Base-by-base conservation (phyloP, 2,888 invertebrate species). In the Nebria brevicollis region DNA sequence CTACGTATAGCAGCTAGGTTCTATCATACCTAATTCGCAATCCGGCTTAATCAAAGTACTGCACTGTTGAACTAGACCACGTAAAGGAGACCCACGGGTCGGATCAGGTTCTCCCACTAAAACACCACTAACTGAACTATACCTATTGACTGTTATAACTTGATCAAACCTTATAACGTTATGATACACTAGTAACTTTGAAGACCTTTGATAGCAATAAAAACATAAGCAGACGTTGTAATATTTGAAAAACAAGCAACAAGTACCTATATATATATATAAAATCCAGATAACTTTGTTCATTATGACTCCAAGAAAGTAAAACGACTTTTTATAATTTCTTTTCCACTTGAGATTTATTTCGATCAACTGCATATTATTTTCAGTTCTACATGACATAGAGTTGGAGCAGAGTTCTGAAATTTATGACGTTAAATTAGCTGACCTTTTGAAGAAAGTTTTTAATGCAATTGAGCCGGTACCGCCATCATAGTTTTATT, bases 41-140 rank as follows among this genome's bases (percentile, higher is more conserved):
- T 86, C 86, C 85, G 86, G 87, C 87, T 88, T 88, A 88, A 88
- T 88, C 88, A 88, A 86, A 87, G 85, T 86, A 87, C 88, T 87
- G 65, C 66, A 86, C 88, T 87, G 88, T 88, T 87, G 86, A 86
- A 86, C 85, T 86, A 86, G 42, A 86, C 86, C 86, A 86, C 87
- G 86, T 86, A 86, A 87, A 87, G 87, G 87, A 86, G 85, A 86
- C 85, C 85, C 85, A 84, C 83, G 83, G 82, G 84, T 85, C 83
- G 83, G 84, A 73, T 73, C 73, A 20, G 3, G 43, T 26, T 73
- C 15, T 3, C 41, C 6, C 8, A 13, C 13, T 13, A 54, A 34
- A 34, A 34, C 34, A 34, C 34, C 34, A 34, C 34, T 5, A 34
- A 34, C 34, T 34, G 34, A 34, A 34, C 34, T 34, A 34, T 34